Base-by-base conservation (phyloP, 2,113 vertebrate genomes). In the Cyanoramphus novaezelandiae region DNA sequence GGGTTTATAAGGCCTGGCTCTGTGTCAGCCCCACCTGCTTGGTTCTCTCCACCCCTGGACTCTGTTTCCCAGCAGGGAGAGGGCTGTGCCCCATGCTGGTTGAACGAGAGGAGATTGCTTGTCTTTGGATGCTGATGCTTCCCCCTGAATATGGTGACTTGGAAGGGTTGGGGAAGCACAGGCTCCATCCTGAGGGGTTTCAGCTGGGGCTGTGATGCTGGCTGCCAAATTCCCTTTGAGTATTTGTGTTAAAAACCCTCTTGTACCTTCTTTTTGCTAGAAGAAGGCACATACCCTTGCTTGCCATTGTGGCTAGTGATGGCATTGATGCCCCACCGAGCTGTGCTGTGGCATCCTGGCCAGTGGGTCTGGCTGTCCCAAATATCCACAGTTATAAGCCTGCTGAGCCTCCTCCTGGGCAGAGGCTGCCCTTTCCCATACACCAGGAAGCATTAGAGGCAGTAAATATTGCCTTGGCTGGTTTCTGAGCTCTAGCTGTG, bases 221-320 rank as follows among this genome's bases (percentile, higher is more conserved):
- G 29, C 37, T 87, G 53, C 71, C 35, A 6, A 3, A 0, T 28
- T 28, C 24, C 39, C 21, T 65, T 35, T 4, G 75, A 29, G 29
- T 13, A 2, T 52, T 11, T 52, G 65, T 24, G 49, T 33, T 70
- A 49, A 18, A 46, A 16, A 17, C 1, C 2, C 6, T 63, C 47
- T 64, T 0, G 0, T 28, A 11, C 62, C 8, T 64, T 14, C 5
- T 60, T 59, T 82, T 60, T 50, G 11, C 17, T 68, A 27, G 37
- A 77, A 41, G 15, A 9, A 52, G 9, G 8, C 0, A 1, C 5
- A 68, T 68, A 11, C 33, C 21, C 4, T 39, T 71, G 17, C 8
- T 12, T 31, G 16, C 21, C 4, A 0, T 0, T 27, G 39, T 3
- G 4, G 24, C 7, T 27, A 17, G 84, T 2, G 37, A 11, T 70